Base-by-base conservation (phyloP, 2,888 invertebrate genomes). In the Cheilosia variabilis region DNA sequence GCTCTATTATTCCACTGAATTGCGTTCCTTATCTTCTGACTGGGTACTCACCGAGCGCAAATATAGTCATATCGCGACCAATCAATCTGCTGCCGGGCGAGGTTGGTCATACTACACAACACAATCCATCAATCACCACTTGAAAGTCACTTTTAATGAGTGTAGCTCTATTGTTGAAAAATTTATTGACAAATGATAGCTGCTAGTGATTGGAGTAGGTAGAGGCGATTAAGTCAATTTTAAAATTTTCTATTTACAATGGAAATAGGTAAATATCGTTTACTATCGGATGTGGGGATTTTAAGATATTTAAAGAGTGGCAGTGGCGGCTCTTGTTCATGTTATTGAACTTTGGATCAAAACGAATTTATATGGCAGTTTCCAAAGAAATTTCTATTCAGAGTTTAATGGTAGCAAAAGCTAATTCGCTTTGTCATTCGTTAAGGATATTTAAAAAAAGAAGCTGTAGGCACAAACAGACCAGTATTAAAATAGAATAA, bases 81-180 rank as follows among this genome's bases (percentile, higher is more conserved):
- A 79, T 79, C 72, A 45, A 60, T 72, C 58, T 62, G 58, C 65
- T 65, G 73, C 68, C 55, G 68, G 62, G 55, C 78, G 52, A 62
- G 65, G 63, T 58, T 76, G 72, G 37, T 55, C 73, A 52, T 47
- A 47, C 53, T 7, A 60, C 53, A 27, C 63, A 83, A 69, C 68
- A 34, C 73, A 55, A 78, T 69, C 73, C 65, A 79, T 75, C 79
- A 84, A 77, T 71, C 79, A 68, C 57, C 78, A 84, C 83, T 84
- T 69, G 53, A 84, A 58, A 45, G 53, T 75, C 63, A 50, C 72
- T 66, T 31, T 55, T 68, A 78, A 73, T 63, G 55, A 55, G 55
- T 55, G 62, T 69, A 37, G 50, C 50, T 78, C 69, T 50, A 78
- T 78, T 71, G 62, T 69, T 71, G 60, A 43, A 34, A 52, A 57